Evolutionary conservation across 2,888 invertebrate genomes (phyloP).

Genomic region (Epinotia demarniana): DNA sequence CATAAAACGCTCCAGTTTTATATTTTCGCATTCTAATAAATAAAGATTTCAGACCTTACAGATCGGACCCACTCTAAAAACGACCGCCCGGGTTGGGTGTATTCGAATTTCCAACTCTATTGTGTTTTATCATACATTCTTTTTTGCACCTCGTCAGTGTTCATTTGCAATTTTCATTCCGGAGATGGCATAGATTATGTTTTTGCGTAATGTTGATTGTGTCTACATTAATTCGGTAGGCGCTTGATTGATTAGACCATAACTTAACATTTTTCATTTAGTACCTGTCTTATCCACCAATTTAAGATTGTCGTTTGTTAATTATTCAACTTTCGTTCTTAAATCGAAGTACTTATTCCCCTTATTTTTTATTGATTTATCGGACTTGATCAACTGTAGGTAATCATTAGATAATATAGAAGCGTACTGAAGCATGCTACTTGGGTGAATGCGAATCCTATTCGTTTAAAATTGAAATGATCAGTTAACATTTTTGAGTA

Average conservation of each 20-base stretch:
- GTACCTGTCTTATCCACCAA: background rate
- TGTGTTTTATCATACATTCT: constrained; percentile 80
- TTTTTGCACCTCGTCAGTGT: constrained; percentile 79
- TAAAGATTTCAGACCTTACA: constrained; percentile 80
- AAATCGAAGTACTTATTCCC: background rate
- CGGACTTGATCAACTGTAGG: background rate
- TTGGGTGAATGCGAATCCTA: background rate
- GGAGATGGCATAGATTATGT: constrained; percentile 48
- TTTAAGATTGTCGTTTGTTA: constrained; percentile 34
- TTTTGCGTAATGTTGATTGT: constrained; percentile 44
- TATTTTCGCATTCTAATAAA: constrained; percentile 83
- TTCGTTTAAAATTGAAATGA: background rate
- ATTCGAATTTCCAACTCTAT: constrained; percentile 79
- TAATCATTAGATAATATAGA: background rate
- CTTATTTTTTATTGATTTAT: background rate
- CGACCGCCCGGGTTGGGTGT: constrained; percentile 79
- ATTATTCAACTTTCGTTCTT: background rate
- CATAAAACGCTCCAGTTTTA: constrained; percentile 75
- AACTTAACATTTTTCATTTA: constrained; percentile 33
- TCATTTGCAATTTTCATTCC: constrained; percentile 75
- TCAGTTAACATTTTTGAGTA: no score
- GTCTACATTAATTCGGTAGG: constrained; percentile 43
- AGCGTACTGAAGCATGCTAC: background rate
- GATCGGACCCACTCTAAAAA: constrained; percentile 72
- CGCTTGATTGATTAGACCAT: constrained; percentile 42